These are phyloP conservation scores for Seriola rivoliana DNA, from an alignment of 2,113 vertebrate genomes.

Conservation along the genomic window DNA sequence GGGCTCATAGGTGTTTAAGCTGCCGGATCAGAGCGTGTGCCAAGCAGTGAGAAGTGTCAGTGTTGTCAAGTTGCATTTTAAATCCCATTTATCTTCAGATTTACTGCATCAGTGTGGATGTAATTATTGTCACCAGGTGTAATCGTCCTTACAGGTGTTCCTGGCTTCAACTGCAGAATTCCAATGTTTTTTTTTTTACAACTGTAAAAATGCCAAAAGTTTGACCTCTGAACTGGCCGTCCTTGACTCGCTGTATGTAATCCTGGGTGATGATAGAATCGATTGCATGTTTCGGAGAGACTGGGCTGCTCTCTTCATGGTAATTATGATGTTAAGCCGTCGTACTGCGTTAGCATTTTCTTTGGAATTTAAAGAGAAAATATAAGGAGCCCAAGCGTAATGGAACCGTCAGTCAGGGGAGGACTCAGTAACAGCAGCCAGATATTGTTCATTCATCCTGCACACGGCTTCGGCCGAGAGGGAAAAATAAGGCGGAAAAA, in stretches of 20 bases:
- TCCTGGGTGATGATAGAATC: not conserved
- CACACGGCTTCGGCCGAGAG: conserved; percentile 41
- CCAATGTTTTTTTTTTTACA: not conserved
- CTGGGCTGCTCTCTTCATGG: not conserved
- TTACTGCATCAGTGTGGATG: conserved; percentile 14
- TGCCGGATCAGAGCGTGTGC: not conserved
- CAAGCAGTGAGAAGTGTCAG: conserved; percentile 14
- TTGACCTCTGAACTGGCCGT: conserved; percentile 12
- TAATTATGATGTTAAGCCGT: conserved; percentile 35
- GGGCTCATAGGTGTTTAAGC: conserved; percentile 36
- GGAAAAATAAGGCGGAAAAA: conserved; percentile 57
- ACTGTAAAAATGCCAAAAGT: not conserved
- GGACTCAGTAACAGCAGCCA: conserved; percentile 63
- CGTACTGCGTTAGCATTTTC: conserved; percentile 9
- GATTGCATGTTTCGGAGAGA: not conserved
- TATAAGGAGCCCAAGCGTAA: conserved; percentile 44
- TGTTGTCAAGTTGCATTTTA: conserved; percentile 40
- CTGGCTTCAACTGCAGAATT: conserved; percentile 1
- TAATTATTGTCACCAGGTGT: conserved; percentile 22
- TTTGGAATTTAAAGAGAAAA: conserved; percentile 34
- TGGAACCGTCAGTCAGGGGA: conserved; percentile 57
- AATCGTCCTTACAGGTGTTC: conserved; percentile 43
- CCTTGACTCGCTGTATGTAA: not conserved
- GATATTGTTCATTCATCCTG: conserved; percentile 79
- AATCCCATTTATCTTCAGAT: conserved; percentile 39